Conservation (phyloP, 2,888 invertebrate species). For the Epinotia nisella region DNA sequence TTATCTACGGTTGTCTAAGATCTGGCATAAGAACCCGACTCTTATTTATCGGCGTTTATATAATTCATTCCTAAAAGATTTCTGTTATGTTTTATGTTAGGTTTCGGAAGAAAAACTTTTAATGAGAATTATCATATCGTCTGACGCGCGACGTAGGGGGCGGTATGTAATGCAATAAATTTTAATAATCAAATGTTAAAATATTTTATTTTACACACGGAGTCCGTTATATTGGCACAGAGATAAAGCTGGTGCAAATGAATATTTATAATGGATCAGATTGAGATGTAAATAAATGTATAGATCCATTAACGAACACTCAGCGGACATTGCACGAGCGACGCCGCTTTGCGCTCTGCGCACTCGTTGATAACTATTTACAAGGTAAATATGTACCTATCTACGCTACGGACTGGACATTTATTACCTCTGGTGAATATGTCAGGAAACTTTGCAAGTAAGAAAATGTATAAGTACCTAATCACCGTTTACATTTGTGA, state of each 20-base stretch:
- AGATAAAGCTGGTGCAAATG: constrained; percentile 66
- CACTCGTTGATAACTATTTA: constrained; percentile 25
- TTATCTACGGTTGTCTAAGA: constrained; percentile 50
- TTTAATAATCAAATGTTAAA: constrained; percentile 49
- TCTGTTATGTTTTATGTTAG: constrained; percentile 10
- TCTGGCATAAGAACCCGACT: constrained; percentile 1
- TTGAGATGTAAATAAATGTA: constrained; percentile 75
- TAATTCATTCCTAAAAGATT: not conserved
- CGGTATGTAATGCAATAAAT: constrained; percentile 52
- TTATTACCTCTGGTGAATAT: constrained; percentile 21
- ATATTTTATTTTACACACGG: constrained; percentile 57
- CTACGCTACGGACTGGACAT: constrained; percentile 13
- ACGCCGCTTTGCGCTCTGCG: constrained; percentile 45
- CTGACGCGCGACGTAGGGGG: constrained; percentile 47
- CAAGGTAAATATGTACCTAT: constrained; percentile 26
- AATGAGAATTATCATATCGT: constrained; percentile 37
- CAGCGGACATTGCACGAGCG: constrained; percentile 57
- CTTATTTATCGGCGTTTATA: constrained; percentile 30
- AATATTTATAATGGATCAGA: constrained; percentile 71
- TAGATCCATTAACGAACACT: constrained; percentile 66
- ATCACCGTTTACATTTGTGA: constrained; percentile 23
- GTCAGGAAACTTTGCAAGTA: constrained; percentile 10
- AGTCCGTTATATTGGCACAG: constrained; percentile 65
- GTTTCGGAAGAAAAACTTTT: constrained; percentile 24
- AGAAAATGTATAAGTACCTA: constrained; percentile 29